Evolutionary conservation across 1,140 invertebrate species (phyloP).

Genomic region (Drosophila cardini): DNA sequence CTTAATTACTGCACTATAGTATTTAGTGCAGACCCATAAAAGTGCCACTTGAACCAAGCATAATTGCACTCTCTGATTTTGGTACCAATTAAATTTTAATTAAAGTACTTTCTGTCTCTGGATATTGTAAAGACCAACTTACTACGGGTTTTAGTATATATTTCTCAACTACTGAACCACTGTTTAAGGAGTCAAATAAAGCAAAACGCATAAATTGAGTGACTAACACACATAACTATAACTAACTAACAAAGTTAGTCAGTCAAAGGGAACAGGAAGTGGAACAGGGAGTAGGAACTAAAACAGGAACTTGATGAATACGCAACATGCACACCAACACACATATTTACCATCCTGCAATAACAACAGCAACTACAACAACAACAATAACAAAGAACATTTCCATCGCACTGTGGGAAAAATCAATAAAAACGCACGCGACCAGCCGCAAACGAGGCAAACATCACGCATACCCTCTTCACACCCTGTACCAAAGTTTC

Average conservation of each 20-base stretch:
- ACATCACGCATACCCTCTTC: background rate
- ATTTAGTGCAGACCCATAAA: too few species aligned
- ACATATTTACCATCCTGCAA: conserved; percentile 8
- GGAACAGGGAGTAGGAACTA: background rate
- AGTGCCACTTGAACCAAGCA: too few species aligned
- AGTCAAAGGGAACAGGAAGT: background rate
- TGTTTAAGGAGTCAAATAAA: too few species aligned
- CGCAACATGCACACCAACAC: conserved; percentile 33
- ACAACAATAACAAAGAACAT: conserved; percentile 10
- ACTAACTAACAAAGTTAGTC: conserved; percentile 30
- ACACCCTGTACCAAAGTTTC: background rate
- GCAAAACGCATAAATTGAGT: background rate
- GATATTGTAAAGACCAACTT: too few species aligned
- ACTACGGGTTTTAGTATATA: too few species aligned
- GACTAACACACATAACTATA: conserved; percentile 22
- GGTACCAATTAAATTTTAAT: too few species aligned
- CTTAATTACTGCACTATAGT: too few species aligned
- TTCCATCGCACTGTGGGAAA: conserved; percentile 58
- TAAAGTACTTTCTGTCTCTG: too few species aligned
- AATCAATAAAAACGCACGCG: conserved; percentile 75
- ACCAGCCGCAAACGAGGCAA: conserved; percentile 34
- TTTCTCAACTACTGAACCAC: too few species aligned
- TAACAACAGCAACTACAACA: conserved; percentile 29
- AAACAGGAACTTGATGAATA: conserved; percentile 48
- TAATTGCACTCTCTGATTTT: too few species aligned